These are phyloP conservation scores for Yasuhikotakia modesta DNA, from an alignment of 2,797 vertebrate species.

Conservation along the genomic window DNA sequence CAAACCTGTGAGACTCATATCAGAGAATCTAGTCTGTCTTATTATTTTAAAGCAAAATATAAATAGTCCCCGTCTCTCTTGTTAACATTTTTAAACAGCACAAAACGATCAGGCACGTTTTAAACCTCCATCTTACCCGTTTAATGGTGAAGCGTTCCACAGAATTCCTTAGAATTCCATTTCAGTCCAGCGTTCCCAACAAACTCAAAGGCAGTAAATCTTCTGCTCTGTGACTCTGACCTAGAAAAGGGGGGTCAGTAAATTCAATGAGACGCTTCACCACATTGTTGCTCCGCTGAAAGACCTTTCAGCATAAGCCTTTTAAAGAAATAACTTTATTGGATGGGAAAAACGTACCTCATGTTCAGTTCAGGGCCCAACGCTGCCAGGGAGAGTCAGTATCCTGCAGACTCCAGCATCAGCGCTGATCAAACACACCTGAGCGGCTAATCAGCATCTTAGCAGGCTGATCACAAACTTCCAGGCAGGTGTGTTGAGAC, in stretches of 20 bases:
- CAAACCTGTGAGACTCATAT: too few species aligned
- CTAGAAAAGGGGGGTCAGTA: conserved; percentile 46
- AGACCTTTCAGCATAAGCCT: conserved; percentile 45
- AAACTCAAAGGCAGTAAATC: conserved; percentile 57
- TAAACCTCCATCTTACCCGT: conserved; percentile 3
- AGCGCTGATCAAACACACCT: too few species aligned
- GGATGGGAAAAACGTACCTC: conserved; percentile 6
- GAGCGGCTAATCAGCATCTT: too few species aligned
- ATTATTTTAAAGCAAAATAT: neutral
- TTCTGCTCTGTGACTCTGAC: conserved; percentile 42
- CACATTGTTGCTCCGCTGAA: conserved; percentile 54
- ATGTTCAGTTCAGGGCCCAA: conserved; percentile 20
- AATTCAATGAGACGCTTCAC: conserved; percentile 51
- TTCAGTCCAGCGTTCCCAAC: conserved; percentile 51
- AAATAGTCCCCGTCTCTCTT: neutral
- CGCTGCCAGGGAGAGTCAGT: too few species aligned
- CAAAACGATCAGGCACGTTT: conserved; percentile 23
- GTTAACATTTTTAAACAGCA: neutral
- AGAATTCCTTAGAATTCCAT: conserved; percentile 56
- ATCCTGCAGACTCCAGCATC: too few species aligned
- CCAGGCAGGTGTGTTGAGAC: too few species aligned
- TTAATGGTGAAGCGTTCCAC: conserved; percentile 34
- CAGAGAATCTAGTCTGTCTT: too few species aligned
- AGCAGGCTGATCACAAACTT: too few species aligned
- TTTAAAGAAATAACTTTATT: conserved; percentile 35